Percentiles rank a stretch among this genome's conserved stretches.
Conservation (phyloP, 2,113 vertebrate genomes). For the Odontesthes bonariensis region DNA sequence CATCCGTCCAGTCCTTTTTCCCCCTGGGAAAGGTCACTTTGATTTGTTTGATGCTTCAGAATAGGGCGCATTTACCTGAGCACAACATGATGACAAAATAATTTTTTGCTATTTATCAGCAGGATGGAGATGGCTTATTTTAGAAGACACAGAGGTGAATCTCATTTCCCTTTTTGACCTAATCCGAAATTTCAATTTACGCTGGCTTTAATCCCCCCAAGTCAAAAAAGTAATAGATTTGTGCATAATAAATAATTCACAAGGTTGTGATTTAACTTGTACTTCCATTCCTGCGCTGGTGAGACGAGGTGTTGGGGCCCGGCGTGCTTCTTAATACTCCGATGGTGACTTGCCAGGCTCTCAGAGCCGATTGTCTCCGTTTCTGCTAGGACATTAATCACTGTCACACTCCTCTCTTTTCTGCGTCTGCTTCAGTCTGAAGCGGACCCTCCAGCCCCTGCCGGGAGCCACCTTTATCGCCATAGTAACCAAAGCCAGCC, state of each 20-base stretch:
- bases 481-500: slow-evolving; percentile 77
- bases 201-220: slow-evolving; percentile 25
- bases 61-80: not conserved
- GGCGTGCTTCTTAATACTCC: slow-evolving; percentile 22
- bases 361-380: slow-evolving; percentile 58
- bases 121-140: slow-evolving; percentile 39
- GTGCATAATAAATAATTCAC: slow-evolving; percentile 69
- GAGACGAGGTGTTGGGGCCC: not conserved
- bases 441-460: slow-evolving; percentile 64
- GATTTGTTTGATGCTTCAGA: slow-evolving; percentile 49
- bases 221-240: slow-evolving; percentile 61
- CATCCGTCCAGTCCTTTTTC: not conserved
- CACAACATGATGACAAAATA: slow-evolving; percentile 21
- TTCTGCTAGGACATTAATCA: slow-evolving; percentile 83
- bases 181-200: slow-evolving; percentile 69
- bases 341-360: slow-evolving; percentile 16
- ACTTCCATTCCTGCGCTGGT: not conserved
- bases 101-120: slow-evolving; percentile 53
- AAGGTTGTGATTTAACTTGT: slow-evolving; percentile 59
- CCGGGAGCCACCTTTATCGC: slow-evolving; percentile 66
- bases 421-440: slow-evolving; percentile 57
- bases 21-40: slow-evolving; percentile 1
- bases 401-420: slow-evolving; percentile 73
- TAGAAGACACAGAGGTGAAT: slow-evolving; percentile 56
- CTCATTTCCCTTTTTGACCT: slow-evolving; percentile 63